Base-by-base conservation (phyloP, 2,888 invertebrate species). In the Cephus spinipes region DNA sequence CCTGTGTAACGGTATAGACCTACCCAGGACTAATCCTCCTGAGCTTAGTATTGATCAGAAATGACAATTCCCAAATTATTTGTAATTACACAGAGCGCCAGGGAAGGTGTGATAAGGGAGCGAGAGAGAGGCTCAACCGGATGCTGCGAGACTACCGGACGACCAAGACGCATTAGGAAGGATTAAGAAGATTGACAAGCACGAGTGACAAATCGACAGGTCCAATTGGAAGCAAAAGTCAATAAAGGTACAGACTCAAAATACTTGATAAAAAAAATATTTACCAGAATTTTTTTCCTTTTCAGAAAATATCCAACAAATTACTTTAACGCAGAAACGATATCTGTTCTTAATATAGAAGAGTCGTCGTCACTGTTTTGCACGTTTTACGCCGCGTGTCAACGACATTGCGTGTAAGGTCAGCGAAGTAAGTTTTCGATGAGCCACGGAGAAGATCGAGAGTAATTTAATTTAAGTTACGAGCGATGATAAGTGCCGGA, bases 401-500 rank as follows among this genome's bases (percentile, higher is more conserved):
- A 9, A 55, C 23, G 23, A 23, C 55, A 55, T 55, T 55, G 55
- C 55, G 23, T 2, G 55, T 55, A 55, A 55, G 23, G 55, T 55
- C 55, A 23, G 55, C 15, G 1, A 23, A 55, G 55, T 23, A 55
- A 55, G 55, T 55, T 55, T 55, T 55, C 55, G 55, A 55, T 9
- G 55, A 55, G 55, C 23, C 55, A 23, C 55, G 55, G 55, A 55
- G 55, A 23, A 15, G 23, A 55, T 55, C 55, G 55, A 55, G 85
- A 88, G 86, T 89, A 88, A 89, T 89, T 89, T 89, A 89, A 89
- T 89, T 89, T 88, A 89, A 89, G 87, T 89, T 89, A 89, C 89
- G 89, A 89, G 87, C 84, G 76, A 77, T 86, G 89, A 89, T 89
- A 89, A 55, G 83, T 87, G 86, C 79, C 81, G 79, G 80, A 82